Evolutionary conservation across 2,888 invertebrate genomes (phyloP).

Genomic region (Branchellion lobata): DNA sequence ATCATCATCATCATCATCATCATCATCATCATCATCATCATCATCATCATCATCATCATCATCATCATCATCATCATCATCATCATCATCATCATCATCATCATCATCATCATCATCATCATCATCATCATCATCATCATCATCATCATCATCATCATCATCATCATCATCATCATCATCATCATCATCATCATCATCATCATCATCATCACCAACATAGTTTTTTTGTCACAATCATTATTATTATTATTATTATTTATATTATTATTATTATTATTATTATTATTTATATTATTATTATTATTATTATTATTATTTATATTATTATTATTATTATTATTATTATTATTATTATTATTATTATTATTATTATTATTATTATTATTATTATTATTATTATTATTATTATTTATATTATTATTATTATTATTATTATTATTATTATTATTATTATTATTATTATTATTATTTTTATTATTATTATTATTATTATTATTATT

Average conservation of each 20-base stretch:
- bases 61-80: conserved; percentile 23
- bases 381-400: too few relatives aligned
- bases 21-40: conserved; percentile 27
- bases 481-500: too few relatives aligned
- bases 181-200: background rate
- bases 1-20: conserved; percentile 22
- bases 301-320: too few relatives aligned
- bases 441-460: too few relatives aligned
- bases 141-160: conserved; percentile 25
- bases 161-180: conserved; percentile 18
- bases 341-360: too few relatives aligned
- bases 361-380: too few relatives aligned
- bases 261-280: too few relatives aligned
- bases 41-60: conserved; percentile 20
- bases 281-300: too few relatives aligned
- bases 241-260: background rate
- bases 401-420: too few relatives aligned
- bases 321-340: too few relatives aligned
- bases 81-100: conserved; percentile 19
- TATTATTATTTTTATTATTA: too few relatives aligned
- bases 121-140: conserved; percentile 17
- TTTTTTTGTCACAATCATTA: background rate
- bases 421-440: too few relatives aligned
- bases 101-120: conserved; percentile 15
- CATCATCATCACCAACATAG: background rate